phyloP scores from a whole-genome alignment of 2,797 vertebrate species.

The Protosalanx chinensis region DNA sequence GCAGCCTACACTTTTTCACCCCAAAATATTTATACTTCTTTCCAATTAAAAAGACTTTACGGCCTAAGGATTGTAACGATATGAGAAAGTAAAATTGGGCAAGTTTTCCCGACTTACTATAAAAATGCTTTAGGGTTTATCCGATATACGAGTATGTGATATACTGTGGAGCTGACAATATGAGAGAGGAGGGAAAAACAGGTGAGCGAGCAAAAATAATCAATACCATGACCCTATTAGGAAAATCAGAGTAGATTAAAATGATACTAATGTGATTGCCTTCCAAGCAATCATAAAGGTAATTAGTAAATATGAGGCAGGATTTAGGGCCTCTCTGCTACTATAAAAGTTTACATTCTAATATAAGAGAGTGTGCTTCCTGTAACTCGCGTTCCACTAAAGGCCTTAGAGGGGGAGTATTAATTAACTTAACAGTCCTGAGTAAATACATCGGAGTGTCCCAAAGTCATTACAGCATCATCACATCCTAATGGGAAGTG shows the following conservation, averaged over 20 bases:
- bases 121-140: conserved; percentile 10
- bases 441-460: conserved; percentile 55
- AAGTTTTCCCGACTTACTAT: neutral
- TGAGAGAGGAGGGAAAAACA: conserved; percentile 45
- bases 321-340: conserved; percentile 58
- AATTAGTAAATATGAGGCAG: conserved; percentile 55
- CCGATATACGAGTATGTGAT: conserved; percentile 1
- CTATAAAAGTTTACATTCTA: conserved; percentile 66
- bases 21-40: too few relatives aligned
- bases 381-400: conserved; percentile 37
- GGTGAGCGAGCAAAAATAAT: conserved; percentile 54
- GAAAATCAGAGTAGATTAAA: conserved; percentile 68
- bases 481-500: conserved; percentile 62
- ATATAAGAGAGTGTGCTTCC: conserved; percentile 65
- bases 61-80: too few relatives aligned
- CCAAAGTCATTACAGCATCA: conserved; percentile 67
- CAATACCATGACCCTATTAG: conserved; percentile 66
- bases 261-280: conserved; percentile 68
- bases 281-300: conserved; percentile 62
- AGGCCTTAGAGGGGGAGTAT: conserved; percentile 27
- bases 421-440: conserved; percentile 57
- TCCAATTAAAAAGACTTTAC: too few relatives aligned
- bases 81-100: too few relatives aligned
- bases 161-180: conserved; percentile 27
- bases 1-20: too few relatives aligned